Percentiles rank a stretch among this genome's conserved stretches.
Conservation (phyloP, 2,888 invertebrate genomes). For the Furcula furcula region DNA sequence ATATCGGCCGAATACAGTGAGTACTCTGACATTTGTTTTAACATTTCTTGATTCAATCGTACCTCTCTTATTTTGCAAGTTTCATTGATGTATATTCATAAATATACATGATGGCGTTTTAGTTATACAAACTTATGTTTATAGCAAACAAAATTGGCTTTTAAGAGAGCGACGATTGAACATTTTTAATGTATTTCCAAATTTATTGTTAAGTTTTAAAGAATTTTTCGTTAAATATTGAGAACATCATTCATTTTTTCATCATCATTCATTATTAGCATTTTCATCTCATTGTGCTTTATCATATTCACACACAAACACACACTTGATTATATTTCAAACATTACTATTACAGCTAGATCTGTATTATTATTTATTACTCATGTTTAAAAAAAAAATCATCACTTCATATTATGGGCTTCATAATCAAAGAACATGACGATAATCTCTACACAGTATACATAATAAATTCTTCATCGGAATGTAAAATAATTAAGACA, state of each 20-base stretch:
- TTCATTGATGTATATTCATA: constrained; percentile 4
- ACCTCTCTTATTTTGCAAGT: constrained; percentile 47
- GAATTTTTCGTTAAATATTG: constrained; percentile 16
- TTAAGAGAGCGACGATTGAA: constrained; percentile 15
- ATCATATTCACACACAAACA: constrained; percentile 33
- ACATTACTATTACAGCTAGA: constrained; percentile 18
- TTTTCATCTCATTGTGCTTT: constrained; percentile 39
- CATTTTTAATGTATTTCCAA: constrained; percentile 16
- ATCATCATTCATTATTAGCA: constrained; percentile 42
- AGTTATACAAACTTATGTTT: background rate
- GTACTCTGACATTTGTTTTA: constrained; percentile 63
- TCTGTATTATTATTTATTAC: background rate
- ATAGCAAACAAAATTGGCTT: background rate
- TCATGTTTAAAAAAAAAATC: background rate
- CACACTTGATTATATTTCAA: constrained; percentile 28
- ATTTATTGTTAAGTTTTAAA: constrained; percentile 11
- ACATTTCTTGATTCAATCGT: constrained; percentile 55
- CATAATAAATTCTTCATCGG: constrained; percentile 11
- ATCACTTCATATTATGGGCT: constrained; percentile 3
- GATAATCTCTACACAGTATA: background rate
- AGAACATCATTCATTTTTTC: constrained; percentile 37
- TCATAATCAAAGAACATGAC: constrained; percentile 4
- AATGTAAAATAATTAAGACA: constrained; percentile 30
- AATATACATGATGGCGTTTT: background rate
- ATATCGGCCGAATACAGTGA: constrained; percentile 76